Base-by-base conservation (phyloP, 2,888 invertebrate species). In the Monochamus alternatus region DNA sequence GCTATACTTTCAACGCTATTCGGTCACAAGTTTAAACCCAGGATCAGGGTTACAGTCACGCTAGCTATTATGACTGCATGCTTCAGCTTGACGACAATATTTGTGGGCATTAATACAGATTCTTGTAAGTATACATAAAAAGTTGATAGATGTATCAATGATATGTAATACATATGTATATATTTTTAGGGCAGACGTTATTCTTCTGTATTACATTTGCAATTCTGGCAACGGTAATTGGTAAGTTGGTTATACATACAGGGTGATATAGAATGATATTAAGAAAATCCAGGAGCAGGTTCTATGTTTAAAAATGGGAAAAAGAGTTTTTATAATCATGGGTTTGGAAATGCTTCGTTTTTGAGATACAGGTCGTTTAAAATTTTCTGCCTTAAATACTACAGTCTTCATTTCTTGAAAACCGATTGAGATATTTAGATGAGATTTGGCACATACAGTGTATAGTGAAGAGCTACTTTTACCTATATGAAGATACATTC, bases 81-180 rank as follows among this genome's bases (percentile, higher is more conserved):
- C 69, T 82, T 79, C 51, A 47, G 59, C 10, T n/a, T 80, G 5
- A 69, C 78, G 10, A 80, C 82, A 0, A 30, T 70, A 2, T 78
- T 80, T 66, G 78, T 81, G 12, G 72, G 75, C 62, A 74, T 79
- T 14, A 62, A 81, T 58, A 80, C 80, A 10, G 80, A 81, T 62
- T 31, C 67, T 10, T 79, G 82, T 82, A 75, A 82, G 81, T 76
- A 63, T 55, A 55, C 3, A 3, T 3, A 3, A 47, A 47, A 10
- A 4, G 38, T 38, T 38, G 38, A 38, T 38, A 38, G 38, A 38
- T 10, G 47, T 3, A 47, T 47, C 10, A 12, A 47, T 12, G 5
- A 47, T 47, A 10, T 47, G 47, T 47, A 12, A 47, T 32, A 47
- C 0, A 74, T 78, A 8, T 47, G 10, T 10, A 55, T 55, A 14